Evolutionary conservation across 2,113 vertebrate species (phyloP).

Genomic region (Macquaria ambigua): DNA sequence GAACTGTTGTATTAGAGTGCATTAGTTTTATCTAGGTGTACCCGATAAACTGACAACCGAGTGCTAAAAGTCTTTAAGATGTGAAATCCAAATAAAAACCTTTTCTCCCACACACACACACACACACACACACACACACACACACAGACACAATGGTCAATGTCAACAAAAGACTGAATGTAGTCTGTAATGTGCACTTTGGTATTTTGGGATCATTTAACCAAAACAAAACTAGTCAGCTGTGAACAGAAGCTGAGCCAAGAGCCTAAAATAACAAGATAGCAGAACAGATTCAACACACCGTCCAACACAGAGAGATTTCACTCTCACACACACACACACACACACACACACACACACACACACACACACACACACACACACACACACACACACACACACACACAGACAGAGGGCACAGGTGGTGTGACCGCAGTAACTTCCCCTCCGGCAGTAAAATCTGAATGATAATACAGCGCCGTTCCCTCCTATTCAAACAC

Average conservation of each 20-base stretch:
- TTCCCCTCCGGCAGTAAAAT: slow-evolving; percentile 73
- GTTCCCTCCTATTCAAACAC: slow-evolving; percentile 76
- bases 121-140: too few relatives aligned
- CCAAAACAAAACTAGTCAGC: background rate
- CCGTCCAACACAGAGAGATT: too few relatives aligned
- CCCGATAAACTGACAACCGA: too few relatives aligned
- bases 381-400: slow-evolving; percentile 11
- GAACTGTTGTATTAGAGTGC: too few relatives aligned
- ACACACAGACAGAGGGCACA: slow-evolving; percentile 35
- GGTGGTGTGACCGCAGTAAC: slow-evolving; percentile 76
- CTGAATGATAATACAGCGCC: slow-evolving; percentile 72
- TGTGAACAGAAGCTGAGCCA: background rate
- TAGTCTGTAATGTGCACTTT: background rate
- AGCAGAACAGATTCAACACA: slow-evolving; percentile 55
- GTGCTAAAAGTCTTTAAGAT: too few relatives aligned
- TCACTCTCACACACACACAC: too few relatives aligned
- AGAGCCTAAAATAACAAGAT: slow-evolving; percentile 63
- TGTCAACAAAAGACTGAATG: background rate
- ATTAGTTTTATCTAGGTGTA: too few relatives aligned
- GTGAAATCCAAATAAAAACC: too few relatives aligned
- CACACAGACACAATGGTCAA: background rate
- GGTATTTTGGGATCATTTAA: background rate
- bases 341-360: too few relatives aligned
- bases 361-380: slow-evolving; percentile 26
- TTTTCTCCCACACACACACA: too few relatives aligned